A percentile compares a stretch with the other conserved stretches of the same genome.
Conservation (phyloP, 1,140 invertebrate genomes). For the Acyrthosiphon pisum region DNA sequence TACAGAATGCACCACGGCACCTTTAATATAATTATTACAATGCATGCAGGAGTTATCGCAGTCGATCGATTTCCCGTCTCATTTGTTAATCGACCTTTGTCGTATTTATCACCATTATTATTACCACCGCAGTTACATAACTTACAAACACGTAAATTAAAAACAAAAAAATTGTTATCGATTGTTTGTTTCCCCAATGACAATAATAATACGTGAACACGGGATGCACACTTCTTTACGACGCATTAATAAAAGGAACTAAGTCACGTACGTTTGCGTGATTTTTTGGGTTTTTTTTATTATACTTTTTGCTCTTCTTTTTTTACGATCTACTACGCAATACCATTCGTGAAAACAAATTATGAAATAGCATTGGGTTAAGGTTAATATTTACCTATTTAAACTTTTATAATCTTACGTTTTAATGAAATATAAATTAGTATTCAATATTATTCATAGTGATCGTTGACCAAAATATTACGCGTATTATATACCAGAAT, state of each 20-base stretch:
- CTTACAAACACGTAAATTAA: not conserved
- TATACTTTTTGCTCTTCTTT: not conserved
- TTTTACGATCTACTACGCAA: not conserved
- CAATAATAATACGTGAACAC: not conserved
- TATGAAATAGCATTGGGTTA: not conserved
- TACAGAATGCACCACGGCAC: not conserved
- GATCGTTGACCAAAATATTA: not conserved
- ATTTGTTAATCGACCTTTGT: conserved; percentile 5
- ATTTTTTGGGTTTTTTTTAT: not conserved
- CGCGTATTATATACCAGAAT: not conserved
- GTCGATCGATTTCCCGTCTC: not conserved
- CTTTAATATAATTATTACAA: not conserved
- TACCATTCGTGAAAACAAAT: not conserved
- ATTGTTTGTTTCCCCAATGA: not conserved
- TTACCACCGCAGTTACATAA: not conserved
- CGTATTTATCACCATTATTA: not conserved
- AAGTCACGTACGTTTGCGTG: conserved; percentile 10
- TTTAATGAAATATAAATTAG: not conserved
- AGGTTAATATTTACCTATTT: not conserved
- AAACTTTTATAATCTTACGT: not conserved
- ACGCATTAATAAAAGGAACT: not conserved
- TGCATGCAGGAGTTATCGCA: not conserved
- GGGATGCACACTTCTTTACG: not conserved
- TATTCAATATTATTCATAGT: not conserved
- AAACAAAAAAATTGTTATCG: not conserved